Conservation (phyloP, 2,113 vertebrate species). For the Prunella himalayana region DNA sequence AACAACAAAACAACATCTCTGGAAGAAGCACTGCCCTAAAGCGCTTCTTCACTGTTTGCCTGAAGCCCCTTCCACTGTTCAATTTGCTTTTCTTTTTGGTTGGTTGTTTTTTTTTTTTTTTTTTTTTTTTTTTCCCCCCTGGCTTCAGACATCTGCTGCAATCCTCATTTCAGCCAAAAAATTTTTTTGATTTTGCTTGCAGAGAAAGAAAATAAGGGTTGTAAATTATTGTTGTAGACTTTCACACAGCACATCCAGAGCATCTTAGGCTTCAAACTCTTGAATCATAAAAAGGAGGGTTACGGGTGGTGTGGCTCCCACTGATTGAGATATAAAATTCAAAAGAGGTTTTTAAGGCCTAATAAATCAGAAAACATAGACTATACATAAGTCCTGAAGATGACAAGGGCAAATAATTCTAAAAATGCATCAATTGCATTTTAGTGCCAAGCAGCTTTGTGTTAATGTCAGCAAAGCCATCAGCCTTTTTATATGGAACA, state of each 20-base stretch:
- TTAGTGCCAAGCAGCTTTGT: neutral
- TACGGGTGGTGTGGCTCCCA: neutral
- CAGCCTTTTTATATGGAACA: neutral
- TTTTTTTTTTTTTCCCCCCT: neutral
- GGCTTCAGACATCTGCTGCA: neutral
- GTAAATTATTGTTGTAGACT: neutral
- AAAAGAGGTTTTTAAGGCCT: neutral
- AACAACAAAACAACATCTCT: neutral
- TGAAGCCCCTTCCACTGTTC: neutral
- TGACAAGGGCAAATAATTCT: slow-evolving; percentile 4
- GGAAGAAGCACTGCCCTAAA: neutral
- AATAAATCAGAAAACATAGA: neutral
- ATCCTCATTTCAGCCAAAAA: neutral
- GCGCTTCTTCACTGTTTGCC: neutral
- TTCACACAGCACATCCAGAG: accelerated
- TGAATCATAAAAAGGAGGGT: neutral
- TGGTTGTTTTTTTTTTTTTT: too few relatives aligned
- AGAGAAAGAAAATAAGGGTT: neutral
- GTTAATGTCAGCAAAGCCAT: slow-evolving; percentile 15
- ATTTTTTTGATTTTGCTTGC: neutral
- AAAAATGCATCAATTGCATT: neutral
- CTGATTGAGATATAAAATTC: neutral
- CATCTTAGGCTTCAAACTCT: neutral
- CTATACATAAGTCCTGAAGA: neutral
- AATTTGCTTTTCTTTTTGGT: neutral